Evolutionary conservation across 2,797 vertebrate species (phyloP).

Genomic region (Macropus fuliginosus): DNA sequence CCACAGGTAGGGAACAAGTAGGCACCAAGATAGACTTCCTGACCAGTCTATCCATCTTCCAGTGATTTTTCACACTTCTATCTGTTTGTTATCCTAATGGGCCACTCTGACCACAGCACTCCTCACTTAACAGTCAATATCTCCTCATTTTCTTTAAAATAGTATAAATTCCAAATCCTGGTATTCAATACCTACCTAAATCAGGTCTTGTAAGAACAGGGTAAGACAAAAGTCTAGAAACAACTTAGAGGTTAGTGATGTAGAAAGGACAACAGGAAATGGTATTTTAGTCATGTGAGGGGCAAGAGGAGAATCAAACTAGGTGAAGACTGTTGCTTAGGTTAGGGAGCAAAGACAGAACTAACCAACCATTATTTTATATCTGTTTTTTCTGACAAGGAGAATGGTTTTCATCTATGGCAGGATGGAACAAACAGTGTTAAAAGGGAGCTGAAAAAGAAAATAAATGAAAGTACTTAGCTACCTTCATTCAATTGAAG

Average conservation of each 20-base stretch:
- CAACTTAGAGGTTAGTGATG: not conserved
- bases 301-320: not conserved
- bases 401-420: not conserved
- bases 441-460: not conserved
- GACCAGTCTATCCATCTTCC: not conserved
- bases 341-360: not conserved
- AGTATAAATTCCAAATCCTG: not conserved
- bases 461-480: not conserved
- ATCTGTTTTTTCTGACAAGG: not conserved
- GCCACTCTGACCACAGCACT: not conserved
- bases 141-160: not conserved
- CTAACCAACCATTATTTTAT: not conserved
- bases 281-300: not conserved
- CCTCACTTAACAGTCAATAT: not conserved
- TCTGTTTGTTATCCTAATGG: not conserved
- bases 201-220: not conserved
- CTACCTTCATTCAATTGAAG: not conserved
- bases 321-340: not conserved
- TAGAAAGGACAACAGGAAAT: not conserved
- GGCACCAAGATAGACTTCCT: not conserved
- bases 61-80: not conserved
- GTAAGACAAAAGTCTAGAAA: not conserved
- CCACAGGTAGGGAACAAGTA: not conserved
- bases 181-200: not conserved
- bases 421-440: not conserved